phyloP scores from a whole-genome alignment of 2,113 vertebrate species.

The pig (Sus scrofa) region DNA sequence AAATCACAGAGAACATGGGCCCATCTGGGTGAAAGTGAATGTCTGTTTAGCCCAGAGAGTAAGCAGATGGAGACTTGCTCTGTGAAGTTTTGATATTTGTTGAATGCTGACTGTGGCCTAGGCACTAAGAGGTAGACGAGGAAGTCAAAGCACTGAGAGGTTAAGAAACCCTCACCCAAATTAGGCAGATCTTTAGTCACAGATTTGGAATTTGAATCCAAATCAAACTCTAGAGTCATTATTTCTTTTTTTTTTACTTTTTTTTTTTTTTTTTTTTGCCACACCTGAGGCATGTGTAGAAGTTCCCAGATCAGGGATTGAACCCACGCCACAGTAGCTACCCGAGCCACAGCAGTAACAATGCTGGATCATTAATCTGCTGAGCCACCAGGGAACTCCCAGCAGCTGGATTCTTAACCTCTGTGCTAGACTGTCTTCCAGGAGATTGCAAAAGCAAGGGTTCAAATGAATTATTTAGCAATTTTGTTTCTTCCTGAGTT shows the following conservation, averaged over 20 bases:
- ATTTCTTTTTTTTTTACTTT: background rate
- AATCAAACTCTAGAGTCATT: background rate
- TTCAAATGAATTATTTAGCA: background rate
- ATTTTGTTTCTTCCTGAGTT: background rate
- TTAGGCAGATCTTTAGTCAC: background rate
- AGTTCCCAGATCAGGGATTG: no score
- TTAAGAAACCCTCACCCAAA: background rate
- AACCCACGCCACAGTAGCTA: no score
- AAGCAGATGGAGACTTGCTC: background rate
- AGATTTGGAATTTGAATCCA: background rate
- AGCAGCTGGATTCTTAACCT: background rate
- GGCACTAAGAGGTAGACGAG: background rate
- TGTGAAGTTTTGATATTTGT: fast-evolving
- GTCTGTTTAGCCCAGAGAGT: fast-evolving
- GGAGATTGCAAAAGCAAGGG: background rate
- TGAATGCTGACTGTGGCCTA: background rate
- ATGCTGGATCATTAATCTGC: no score
- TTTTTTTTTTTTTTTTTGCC: no score
- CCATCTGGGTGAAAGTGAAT: background rate
- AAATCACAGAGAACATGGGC: background rate
- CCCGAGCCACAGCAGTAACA: no score
- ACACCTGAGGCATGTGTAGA: no score
- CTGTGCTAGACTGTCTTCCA: background rate
- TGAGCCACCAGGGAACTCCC: no score
- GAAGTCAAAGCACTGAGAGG: background rate